These are phyloP conservation scores for Pollimyrus isidori DNA, from an alignment of 2,113 vertebrate species.

Conservation along the genomic window DNA sequence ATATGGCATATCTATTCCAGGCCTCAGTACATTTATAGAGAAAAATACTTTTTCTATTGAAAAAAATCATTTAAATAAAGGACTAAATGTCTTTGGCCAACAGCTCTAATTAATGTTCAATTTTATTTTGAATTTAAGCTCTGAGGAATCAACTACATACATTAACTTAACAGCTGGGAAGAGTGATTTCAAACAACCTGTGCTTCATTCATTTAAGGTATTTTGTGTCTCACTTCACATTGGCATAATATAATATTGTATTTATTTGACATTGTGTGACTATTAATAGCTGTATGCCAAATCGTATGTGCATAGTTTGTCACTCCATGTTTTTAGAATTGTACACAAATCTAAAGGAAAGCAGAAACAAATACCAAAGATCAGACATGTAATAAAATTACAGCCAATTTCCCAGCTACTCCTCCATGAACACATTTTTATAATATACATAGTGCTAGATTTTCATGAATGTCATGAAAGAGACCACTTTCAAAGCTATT, in stretches of 20 bases:
- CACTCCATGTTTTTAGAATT: neutral
- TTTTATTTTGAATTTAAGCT: constrained; percentile 41
- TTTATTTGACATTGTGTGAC: neutral
- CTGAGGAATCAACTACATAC: constrained; percentile 58
- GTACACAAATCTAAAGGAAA: neutral
- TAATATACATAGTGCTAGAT: too few species aligned
- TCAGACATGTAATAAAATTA: neutral
- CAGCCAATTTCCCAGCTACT: neutral
- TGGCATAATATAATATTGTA: neutral
- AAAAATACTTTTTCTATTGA: neutral
- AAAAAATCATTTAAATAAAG: too few species aligned
- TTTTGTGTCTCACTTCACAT: neutral
- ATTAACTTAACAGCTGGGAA: constrained; percentile 58
- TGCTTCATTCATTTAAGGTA: constrained; percentile 56
- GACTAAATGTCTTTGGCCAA: neutral
- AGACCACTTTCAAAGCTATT: too few species aligned
- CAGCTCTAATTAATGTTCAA: neutral
- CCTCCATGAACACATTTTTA: neutral
- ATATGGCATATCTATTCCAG: neutral
- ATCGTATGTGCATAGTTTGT: neutral
- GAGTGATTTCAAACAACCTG: constrained; percentile 41
- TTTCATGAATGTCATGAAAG: too few species aligned
- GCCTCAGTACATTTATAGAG: neutral
- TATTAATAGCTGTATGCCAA: neutral
- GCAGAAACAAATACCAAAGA: neutral